A percentile compares a stretch with the other conserved stretches of the same genome.
Evolutionary conservation across 2,888 invertebrate species (phyloP).

Genomic region (Chaitophorus viminalis): DNA sequence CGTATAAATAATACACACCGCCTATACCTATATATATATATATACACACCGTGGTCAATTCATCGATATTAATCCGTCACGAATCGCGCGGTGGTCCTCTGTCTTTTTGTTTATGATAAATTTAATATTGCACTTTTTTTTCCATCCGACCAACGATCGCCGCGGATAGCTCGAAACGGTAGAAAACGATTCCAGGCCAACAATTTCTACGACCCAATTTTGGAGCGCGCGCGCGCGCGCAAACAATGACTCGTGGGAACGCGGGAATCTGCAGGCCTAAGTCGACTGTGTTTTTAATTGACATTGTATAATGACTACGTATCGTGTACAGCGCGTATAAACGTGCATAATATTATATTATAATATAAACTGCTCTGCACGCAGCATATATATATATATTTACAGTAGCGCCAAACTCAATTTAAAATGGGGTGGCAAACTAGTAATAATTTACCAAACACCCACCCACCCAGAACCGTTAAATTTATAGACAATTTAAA

Average conservation of each 20-base stretch:
- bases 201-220: slow-evolving; percentile 38
- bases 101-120: not conserved
- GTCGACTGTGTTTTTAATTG: slow-evolving; percentile 14
- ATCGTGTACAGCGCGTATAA: not conserved
- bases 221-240: slow-evolving; percentile 16
- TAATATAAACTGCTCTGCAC: not conserved
- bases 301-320: not conserved
- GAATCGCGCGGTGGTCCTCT: not conserved
- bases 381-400: too few relatives aligned
- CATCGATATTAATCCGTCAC: not conserved
- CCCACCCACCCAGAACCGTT: too few relatives aligned
- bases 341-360: not conserved
- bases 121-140: too few relatives aligned
- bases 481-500: too few relatives aligned
- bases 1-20: too few relatives aligned
- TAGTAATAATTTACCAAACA: too few relatives aligned
- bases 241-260: slow-evolving; percentile 46
- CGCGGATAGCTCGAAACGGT: not conserved
- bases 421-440: too few relatives aligned
- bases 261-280: not conserved
- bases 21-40: not conserved
- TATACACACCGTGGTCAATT: too few relatives aligned
- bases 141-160: too few relatives aligned
- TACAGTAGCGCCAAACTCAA: too few relatives aligned
- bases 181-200: slow-evolving; percentile 22